These are phyloP conservation scores for Pachyseris speciosa DNA, from an alignment of 64 coral and sea anemone genomes.

Conservation along the genomic window DNA sequence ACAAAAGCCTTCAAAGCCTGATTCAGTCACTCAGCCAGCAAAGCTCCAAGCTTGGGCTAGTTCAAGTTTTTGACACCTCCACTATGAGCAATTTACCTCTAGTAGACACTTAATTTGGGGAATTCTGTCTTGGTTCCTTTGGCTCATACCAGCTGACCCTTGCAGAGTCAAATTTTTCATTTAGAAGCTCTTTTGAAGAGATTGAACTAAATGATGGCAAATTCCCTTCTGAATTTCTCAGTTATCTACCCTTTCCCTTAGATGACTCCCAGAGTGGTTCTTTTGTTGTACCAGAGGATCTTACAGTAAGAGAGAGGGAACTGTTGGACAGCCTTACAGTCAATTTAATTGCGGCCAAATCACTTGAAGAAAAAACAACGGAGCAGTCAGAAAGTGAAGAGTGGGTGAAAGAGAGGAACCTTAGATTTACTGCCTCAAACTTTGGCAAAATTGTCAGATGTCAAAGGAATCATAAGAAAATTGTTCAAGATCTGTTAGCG, in stretches of 20 bases:
- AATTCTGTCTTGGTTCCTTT: conserved; percentile 70
- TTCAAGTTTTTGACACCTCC: conserved; percentile 31
- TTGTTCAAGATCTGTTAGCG: conserved; percentile 56
- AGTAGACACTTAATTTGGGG: conserved; percentile 56
- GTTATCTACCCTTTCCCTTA: conserved; percentile 33
- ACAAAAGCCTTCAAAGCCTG: conserved; percentile 8
- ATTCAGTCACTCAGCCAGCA: conserved; percentile 36
- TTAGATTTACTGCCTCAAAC: conserved; percentile 61
- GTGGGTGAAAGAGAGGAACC: conserved; percentile 65
- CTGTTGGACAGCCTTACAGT: conserved; percentile 38
- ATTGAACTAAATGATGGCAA: background rate
- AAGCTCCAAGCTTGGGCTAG: conserved; percentile 48
- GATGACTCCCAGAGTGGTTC: conserved; percentile 18
- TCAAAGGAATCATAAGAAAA: conserved; percentile 74
- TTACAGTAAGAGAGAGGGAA: conserved; percentile 40
- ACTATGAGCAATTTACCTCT: background rate
- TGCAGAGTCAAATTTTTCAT: conserved; percentile 49
- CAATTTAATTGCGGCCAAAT: conserved; percentile 40
- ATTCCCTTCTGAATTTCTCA: conserved; percentile 4
- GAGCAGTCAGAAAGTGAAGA: conserved; percentile 35
- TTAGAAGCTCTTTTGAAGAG: conserved; percentile 28
- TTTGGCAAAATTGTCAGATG: conserved; percentile 68
- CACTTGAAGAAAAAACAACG: conserved; percentile 63
- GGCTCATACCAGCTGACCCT: conserved; percentile 72
- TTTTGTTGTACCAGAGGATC: conserved; percentile 36